Percentiles rank a stretch among this genome's conserved stretches.
phyloP scores from a whole-genome alignment of 1,140 invertebrate species.

The Vanessa tameamea region DNA sequence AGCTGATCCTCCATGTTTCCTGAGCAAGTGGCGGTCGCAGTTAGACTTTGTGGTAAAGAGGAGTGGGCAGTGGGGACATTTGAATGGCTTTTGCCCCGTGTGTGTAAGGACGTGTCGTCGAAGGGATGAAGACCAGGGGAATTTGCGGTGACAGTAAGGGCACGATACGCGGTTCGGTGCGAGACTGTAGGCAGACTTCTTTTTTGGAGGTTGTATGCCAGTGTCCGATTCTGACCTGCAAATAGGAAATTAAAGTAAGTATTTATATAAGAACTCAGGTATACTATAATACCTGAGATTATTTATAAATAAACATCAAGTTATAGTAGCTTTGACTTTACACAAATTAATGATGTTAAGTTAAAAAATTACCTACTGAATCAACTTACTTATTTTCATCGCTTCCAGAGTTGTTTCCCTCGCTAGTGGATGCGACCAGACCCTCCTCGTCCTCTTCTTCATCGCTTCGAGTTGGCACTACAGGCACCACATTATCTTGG shows the following conservation, averaged over 20 bases:
- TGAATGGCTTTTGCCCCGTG: conserved; percentile 97
- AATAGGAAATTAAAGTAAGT: conserved; percentile 33
- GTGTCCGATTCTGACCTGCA: conserved; percentile 82
- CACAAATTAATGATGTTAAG: not conserved
- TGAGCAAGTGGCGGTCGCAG: conserved; percentile 94
- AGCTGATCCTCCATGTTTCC: conserved; percentile 89
- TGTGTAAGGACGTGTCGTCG: conserved; percentile 95
- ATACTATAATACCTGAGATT: too few species aligned
- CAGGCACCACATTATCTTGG: conserved; percentile 58
- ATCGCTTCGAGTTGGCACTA: conserved; percentile 73
- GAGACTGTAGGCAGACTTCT: conserved; percentile 97
- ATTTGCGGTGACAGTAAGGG: conserved; percentile 94
- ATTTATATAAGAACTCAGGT: not conserved
- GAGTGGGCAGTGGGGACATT: conserved; percentile 94
- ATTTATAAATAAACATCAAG: not conserved
- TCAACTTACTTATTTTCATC: conserved; percentile 86
- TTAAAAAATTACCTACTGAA: not conserved
- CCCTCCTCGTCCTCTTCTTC: conserved; percentile 87
- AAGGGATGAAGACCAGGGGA: conserved; percentile 97
- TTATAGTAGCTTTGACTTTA: not conserved
- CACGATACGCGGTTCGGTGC: conserved; percentile 96
- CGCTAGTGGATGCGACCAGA: conserved; percentile 86
- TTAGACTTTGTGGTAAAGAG: conserved; percentile 98
- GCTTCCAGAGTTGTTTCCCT: conserved; percentile 90
- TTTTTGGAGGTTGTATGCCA: conserved; percentile 84